A percentile compares a stretch with the other conserved stretches of the same genome.
Conservation (phyloP, 2,113 vertebrate species). For the Brachyhypopomus gauderio region DNA sequence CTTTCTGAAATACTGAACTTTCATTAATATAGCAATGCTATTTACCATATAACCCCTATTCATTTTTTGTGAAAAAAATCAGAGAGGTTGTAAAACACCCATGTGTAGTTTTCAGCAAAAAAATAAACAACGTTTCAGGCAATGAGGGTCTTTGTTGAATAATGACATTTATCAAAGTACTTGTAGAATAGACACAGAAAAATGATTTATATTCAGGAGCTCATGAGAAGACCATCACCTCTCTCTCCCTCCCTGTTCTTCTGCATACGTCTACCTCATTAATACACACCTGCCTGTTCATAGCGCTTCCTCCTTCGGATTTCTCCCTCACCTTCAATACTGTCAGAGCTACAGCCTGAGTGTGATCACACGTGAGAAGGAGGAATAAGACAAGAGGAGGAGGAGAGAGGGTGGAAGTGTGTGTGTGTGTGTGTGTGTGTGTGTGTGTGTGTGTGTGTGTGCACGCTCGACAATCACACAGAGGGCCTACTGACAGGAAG, state of each 20-base stretch:
- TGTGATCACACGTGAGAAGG: slow-evolving; percentile 31
- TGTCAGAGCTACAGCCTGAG: slow-evolving; percentile 18
- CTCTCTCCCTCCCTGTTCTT: slow-evolving; percentile 35
- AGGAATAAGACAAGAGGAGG: slow-evolving; percentile 39
- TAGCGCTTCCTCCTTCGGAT: slow-evolving; percentile 49
- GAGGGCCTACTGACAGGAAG: slow-evolving; percentile 15
- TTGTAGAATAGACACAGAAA: slow-evolving; percentile 65
- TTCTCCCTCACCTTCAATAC: slow-evolving; percentile 53
- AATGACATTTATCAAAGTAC: slow-evolving; percentile 40
- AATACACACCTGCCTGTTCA: slow-evolving; percentile 49
- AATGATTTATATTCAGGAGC: neutral
- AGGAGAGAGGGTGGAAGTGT: slow-evolving; percentile 10
- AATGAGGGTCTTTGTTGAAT: neutral
- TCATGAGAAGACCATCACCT: slow-evolving; percentile 27
- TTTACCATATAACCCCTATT: too few relatives aligned
- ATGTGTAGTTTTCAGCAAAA: neutral
- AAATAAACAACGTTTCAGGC: neutral
- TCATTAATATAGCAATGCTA: too few relatives aligned
- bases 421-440: slow-evolving; percentile 33
- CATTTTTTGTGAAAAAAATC: too few relatives aligned
- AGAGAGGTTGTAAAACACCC: neutral
- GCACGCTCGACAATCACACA: neutral
- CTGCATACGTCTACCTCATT: slow-evolving; percentile 24
- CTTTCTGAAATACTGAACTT: too few relatives aligned
- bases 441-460: slow-evolving; percentile 20